Evolutionary conservation across 2,113 vertebrate genomes (phyloP).

Genomic region (Pitta sordida): DNA sequence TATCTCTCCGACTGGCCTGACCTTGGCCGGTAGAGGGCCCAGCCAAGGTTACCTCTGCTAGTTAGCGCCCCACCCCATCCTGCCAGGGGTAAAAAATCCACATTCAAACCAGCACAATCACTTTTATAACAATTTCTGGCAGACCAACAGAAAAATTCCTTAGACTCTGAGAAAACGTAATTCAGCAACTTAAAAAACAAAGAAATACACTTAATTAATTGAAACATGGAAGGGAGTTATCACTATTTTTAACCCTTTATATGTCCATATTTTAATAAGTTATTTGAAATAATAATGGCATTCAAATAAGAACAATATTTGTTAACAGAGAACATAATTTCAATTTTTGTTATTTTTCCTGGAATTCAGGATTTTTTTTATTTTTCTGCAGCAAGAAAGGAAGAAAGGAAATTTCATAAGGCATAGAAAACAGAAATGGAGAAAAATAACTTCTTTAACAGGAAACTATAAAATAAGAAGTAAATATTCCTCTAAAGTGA

Average conservation of each 20-base stretch:
- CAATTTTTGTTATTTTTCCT: background rate
- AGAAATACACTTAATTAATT: background rate
- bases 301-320: background rate
- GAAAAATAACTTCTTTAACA: fast-evolving
- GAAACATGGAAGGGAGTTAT: background rate
- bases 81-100: too few species aligned
- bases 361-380: background rate
- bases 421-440: background rate
- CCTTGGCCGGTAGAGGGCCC: too few species aligned
- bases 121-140: background rate
- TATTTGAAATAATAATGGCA: background rate
- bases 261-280: background rate
- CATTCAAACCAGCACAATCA: too few species aligned
- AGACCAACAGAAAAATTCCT: background rate
- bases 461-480: background rate
- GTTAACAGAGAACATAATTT: background rate
- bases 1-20: too few species aligned
- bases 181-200: background rate
- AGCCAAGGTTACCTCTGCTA: too few species aligned
- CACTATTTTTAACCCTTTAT: background rate
- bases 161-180: background rate
- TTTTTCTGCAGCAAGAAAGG: background rate
- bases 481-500: background rate
- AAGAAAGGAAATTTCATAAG: background rate
- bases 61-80: too few species aligned